Evolutionary conservation across 2,113 vertebrate species (phyloP).

Genomic region (Rhineura floridana): DNA sequence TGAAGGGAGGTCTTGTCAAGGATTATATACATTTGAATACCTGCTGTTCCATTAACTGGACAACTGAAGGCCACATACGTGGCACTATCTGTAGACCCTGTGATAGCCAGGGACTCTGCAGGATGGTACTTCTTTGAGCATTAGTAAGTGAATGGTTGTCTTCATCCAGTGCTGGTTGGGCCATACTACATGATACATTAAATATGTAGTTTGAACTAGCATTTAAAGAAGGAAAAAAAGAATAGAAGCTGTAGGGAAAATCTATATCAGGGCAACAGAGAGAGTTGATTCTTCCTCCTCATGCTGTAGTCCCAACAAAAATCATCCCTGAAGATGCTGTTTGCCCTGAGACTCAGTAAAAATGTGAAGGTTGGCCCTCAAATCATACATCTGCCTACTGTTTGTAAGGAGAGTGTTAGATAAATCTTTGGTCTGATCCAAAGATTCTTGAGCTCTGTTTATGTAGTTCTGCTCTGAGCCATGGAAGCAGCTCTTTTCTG

Average conservation of each 20-base stretch:
- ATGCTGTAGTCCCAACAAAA: not conserved
- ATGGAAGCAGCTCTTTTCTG: too few relatives aligned
- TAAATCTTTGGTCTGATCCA: not conserved
- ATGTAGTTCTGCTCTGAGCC: not conserved
- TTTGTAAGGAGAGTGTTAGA: not conserved
- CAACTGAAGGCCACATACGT: not conserved
- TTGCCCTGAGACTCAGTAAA: not conserved
- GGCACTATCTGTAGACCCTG: not conserved
- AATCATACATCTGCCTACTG: not conserved
- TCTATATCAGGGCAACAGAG: not conserved
- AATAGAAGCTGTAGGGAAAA: not conserved
- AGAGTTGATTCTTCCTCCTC: not conserved
- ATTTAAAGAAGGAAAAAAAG: not conserved
- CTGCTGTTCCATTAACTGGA: not conserved
- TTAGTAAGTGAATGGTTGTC: not conserved
- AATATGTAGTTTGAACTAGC: not conserved
- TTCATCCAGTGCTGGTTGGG: not conserved
- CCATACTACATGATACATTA: not conserved
- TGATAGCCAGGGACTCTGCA: not conserved
- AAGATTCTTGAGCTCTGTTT: not conserved
- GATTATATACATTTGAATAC: not conserved
- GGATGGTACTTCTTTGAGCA: not conserved
- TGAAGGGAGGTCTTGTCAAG: not conserved
- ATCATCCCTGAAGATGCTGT: not conserved
- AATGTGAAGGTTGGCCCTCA: not conserved